Evolutionary conservation across 1,140 invertebrate species (phyloP).

Genomic region (Campoletis sonorensis): DNA sequence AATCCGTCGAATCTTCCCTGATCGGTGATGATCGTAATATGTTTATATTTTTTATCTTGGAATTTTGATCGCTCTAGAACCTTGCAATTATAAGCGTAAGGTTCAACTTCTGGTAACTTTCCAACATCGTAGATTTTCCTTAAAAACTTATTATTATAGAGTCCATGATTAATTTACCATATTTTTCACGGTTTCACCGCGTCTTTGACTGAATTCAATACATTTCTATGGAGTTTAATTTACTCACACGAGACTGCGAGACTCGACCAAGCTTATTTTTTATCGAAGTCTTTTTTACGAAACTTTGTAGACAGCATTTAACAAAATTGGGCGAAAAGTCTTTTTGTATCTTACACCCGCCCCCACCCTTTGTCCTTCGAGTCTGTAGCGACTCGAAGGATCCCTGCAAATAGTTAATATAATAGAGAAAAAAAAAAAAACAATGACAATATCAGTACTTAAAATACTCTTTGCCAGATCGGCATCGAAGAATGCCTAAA

Average conservation of each 20-base stretch:
- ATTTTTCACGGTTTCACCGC: background rate
- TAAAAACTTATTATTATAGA: background rate
- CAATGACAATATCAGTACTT: conserved; percentile 20
- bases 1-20: too few relatives aligned
- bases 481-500: conserved; percentile 4
- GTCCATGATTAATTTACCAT: background rate
- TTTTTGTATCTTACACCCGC: background rate
- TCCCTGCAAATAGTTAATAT: background rate
- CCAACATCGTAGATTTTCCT: background rate
- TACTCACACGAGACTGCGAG: conserved; percentile 4
- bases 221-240: background rate
- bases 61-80: too few relatives aligned
- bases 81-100: too few relatives aligned
- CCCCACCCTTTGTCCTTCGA: background rate
- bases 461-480: background rate
- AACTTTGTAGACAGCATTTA: background rate
- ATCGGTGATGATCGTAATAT: too few relatives aligned
- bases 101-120: too few relatives aligned
- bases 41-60: too few relatives aligned
- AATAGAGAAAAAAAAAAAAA: background rate
- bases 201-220: conserved; percentile 1
- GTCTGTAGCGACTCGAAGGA: background rate
- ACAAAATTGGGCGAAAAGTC: background rate
- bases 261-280: conserved; percentile 7
- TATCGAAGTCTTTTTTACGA: background rate